Evolutionary conservation across 2,797 vertebrate species (phyloP).

Genomic region (Nannoperca australis): DNA sequence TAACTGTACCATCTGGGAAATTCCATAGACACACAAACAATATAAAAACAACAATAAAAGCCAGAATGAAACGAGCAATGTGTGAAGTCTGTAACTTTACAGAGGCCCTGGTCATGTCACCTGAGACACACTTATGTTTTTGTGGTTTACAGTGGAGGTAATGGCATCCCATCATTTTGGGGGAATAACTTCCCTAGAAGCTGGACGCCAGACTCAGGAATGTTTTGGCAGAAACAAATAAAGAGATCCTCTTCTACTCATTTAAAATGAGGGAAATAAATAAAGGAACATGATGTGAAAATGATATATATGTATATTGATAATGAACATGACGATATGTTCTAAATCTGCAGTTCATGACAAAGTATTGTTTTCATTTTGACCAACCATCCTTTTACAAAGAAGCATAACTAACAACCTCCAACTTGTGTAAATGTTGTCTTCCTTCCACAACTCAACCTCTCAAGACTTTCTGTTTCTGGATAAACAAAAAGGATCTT

Average conservation of each 20-base stretch:
- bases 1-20: slow-evolving; percentile 5
- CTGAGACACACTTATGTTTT: neutral
- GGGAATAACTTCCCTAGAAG: neutral
- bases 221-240: neutral
- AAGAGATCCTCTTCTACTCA: neutral
- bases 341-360: too few relatives aligned
- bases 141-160: neutral
- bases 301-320: neutral
- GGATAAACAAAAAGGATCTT: too few relatives aligned
- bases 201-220: neutral
- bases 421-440: neutral
- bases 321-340: too few relatives aligned
- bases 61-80: neutral
- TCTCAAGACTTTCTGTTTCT: too few relatives aligned
- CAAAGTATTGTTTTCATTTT: neutral
- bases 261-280: neutral
- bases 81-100: neutral
- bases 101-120: neutral
- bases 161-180: neutral
- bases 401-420: neutral
- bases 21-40: slow-evolving; percentile 9
- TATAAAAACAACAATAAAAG: slow-evolving; percentile 26
- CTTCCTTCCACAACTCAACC: too few relatives aligned
- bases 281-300: neutral
- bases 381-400: neutral